These are phyloP conservation scores for Diaphora mendica DNA, from an alignment of 2,888 invertebrate species.

Conservation along the genomic window DNA sequence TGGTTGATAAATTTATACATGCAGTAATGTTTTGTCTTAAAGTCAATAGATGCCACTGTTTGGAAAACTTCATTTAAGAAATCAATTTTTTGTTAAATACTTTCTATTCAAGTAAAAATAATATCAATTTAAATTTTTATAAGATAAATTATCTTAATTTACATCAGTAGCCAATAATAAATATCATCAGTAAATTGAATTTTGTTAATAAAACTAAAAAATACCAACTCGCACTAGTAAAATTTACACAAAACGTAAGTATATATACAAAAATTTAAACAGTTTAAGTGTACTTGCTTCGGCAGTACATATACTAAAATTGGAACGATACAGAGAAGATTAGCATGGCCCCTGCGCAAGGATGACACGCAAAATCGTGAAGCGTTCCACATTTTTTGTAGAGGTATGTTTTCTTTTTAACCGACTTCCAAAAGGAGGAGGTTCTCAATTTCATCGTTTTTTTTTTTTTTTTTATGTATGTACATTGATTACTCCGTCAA, in stretches of 20 bases:
- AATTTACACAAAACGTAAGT: slow-evolving; percentile 15
- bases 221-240: slow-evolving; percentile 35
- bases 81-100: not conserved
- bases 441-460: too few relatives aligned
- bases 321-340: slow-evolving; percentile 77
- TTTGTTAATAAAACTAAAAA: not conserved
- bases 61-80: not conserved
- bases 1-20: not conserved
- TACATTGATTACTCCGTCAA: too few relatives aligned
- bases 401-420: not conserved
- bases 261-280: slow-evolving; percentile 24
- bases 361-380: slow-evolving; percentile 78
- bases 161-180: not conserved
- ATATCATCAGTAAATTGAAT: not conserved
- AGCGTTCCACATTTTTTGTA: slow-evolving; percentile 75
- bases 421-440: too few relatives aligned
- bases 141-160: not conserved
- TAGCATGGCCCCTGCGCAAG: slow-evolving; percentile 79
- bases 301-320: slow-evolving; percentile 77
- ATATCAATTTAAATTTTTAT: not conserved
- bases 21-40: not conserved
- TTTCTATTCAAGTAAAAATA: not conserved
- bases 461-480: too few relatives aligned
- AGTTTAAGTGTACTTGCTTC: slow-evolving; percentile 62
- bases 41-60: slow-evolving; percentile 34